These are phyloP conservation scores for Microctonus brassicae DNA, from an alignment of 2,888 invertebrate species.

Conservation along the genomic window DNA sequence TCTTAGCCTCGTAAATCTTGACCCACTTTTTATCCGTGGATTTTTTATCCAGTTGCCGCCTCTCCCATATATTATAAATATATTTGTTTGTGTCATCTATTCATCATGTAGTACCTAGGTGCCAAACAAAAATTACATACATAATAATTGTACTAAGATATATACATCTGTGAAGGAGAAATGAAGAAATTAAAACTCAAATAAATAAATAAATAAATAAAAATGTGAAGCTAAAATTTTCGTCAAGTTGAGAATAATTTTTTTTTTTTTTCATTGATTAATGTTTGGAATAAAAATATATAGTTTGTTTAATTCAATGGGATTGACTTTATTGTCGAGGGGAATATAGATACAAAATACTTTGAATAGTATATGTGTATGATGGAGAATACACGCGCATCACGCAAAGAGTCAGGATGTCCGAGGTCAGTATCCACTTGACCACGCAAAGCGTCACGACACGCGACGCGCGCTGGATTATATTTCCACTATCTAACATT, in stretches of 20 bases:
- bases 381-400: neutral
- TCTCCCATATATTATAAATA: conserved; percentile 4
- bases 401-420: conserved; percentile 46
- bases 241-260: neutral
- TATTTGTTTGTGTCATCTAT: neutral
- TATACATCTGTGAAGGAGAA: no score
- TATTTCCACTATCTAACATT: neutral
- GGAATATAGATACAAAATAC: conserved; percentile 27
- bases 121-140: conserved; percentile 23
- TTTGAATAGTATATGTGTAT: conserved; percentile 22
- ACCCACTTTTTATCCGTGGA: conserved; percentile 42
- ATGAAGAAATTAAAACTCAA: neutral
- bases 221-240: neutral
- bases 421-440: conserved; percentile 51
- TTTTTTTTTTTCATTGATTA: no score
- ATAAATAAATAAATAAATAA: neutral
- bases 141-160: no score
- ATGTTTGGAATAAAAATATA: no score
- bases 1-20: conserved; percentile 43
- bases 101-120: neutral
- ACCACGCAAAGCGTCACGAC: conserved; percentile 45
- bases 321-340: no score
- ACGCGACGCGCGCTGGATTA: conserved; percentile 36
- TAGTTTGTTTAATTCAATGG: no score
- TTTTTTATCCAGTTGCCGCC: conserved; percentile 19